Evolutionary conservation across 1,140 invertebrate genomes (phyloP).

Genomic region (Zophobas atratus): DNA sequence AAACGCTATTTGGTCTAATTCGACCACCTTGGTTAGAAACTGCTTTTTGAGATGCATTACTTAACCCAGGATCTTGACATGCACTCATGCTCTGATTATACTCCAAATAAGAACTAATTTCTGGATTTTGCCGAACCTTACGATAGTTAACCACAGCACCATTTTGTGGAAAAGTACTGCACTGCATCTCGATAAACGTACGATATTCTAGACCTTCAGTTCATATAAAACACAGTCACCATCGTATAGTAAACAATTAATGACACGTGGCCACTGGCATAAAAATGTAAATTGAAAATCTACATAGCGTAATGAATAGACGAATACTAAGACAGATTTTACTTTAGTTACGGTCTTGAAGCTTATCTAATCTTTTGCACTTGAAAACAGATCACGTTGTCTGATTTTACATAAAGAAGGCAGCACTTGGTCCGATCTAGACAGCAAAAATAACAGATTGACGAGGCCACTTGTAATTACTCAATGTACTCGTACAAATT

Average conservation of each 20-base stretch:
- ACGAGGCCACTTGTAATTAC: not conserved
- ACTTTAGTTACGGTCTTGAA: conserved; percentile 5
- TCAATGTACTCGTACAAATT: not conserved
- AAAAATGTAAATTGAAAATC: not conserved
- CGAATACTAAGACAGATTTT: conserved; percentile 8
- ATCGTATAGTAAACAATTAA: not conserved
- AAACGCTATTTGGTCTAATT: conserved; percentile 57
- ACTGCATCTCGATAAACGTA: not conserved
- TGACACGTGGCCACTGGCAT: not conserved
- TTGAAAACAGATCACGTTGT: conserved; percentile 13
- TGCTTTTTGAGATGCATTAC: conserved; percentile 2
- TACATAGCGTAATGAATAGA: not conserved
- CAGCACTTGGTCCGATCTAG: not conserved
- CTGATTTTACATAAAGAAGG: conserved; percentile 18
- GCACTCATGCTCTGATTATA: not conserved
- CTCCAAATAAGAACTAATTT: not conserved
- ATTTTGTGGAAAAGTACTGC: conserved; percentile 21
- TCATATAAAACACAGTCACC: conserved; percentile 1
- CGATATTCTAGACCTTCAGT: too few species aligned
- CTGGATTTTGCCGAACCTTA: not conserved
- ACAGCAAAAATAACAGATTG: not conserved
- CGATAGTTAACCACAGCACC: not conserved
- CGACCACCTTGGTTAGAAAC: conserved; percentile 18
- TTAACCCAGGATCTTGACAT: conserved; percentile 2
- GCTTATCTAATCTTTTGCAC: conserved; percentile 39